Percentiles rank a stretch among this genome's conserved stretches.
phyloP scores from a whole-genome alignment of 2,113 vertebrate genomes.

The Dromiciops gliroides region DNA sequence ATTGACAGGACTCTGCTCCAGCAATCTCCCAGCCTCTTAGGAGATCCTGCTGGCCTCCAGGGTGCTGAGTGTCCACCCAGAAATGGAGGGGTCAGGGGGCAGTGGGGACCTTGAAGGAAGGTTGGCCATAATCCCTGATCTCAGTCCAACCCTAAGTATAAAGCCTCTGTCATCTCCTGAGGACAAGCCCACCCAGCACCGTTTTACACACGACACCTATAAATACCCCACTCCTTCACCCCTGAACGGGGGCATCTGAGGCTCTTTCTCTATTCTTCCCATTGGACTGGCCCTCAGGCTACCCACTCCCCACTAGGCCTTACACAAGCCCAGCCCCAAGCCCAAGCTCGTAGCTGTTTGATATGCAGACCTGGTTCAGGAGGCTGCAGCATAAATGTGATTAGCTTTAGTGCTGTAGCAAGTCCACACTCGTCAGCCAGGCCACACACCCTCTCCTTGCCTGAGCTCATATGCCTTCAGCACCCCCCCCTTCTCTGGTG shows the following conservation, averaged over 20 bases:
- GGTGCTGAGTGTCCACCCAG: not conserved
- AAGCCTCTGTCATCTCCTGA: not conserved
- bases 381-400: constrained; percentile 74
- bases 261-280: not conserved
- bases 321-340: not conserved
- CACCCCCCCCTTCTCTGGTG: constrained; percentile 56
- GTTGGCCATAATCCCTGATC: too few relatives aligned
- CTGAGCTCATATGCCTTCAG: not conserved
- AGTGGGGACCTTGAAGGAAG: not conserved
- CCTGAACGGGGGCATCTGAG: not conserved
- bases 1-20: not conserved
- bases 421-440: constrained; percentile 54
- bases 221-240: not conserved
- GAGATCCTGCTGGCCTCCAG: accelerated
- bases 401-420: constrained; percentile 66
- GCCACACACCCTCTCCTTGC: constrained; percentile 5
- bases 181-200: accelerated
- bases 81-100: not conserved
- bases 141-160: not conserved
- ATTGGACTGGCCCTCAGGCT: not conserved
- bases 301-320: not conserved
- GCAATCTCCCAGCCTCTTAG: not conserved
- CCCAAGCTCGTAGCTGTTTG: constrained; percentile 66
- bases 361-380: constrained; percentile 64
- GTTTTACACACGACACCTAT: not conserved